A percentile compares a stretch with the other conserved stretches of the same genome.
phyloP scores from a whole-genome alignment of 2,888 invertebrate species.

The Sinopyrophorus schimmeli region DNA sequence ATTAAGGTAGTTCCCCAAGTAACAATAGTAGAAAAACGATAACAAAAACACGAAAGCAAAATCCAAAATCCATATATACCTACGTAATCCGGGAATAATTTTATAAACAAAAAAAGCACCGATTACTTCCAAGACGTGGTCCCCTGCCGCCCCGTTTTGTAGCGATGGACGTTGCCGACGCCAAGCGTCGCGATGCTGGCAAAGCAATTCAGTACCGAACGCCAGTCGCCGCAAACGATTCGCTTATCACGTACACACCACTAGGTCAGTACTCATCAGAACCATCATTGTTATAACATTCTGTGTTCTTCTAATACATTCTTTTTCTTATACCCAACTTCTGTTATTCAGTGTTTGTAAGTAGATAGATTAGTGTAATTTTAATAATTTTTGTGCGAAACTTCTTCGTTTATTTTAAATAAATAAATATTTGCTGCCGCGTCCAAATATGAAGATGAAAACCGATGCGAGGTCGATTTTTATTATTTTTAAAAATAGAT shows the following conservation, averaged over 20 bases:
- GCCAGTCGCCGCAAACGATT: slow-evolving; percentile 54
- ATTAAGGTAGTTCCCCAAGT: too few relatives aligned
- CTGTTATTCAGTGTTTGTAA: slow-evolving; percentile 20
- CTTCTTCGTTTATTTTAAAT: slow-evolving; percentile 1
- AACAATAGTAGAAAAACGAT: too few relatives aligned
- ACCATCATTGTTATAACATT: slow-evolving; percentile 28
- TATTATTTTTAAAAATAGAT: too few relatives aligned
- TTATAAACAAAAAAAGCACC: slow-evolving; percentile 42
- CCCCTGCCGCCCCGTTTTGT: slow-evolving; percentile 34
- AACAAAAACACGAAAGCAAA: slow-evolving; percentile 14
- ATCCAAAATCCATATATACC: slow-evolving; percentile 16
- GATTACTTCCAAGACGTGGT: slow-evolving; percentile 36
- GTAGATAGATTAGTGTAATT: slow-evolving; percentile 14
- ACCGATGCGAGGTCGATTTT: slow-evolving; percentile 1
- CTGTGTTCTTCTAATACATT: slow-evolving; percentile 8
- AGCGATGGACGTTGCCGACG: slow-evolving; percentile 45
- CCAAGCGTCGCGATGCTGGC: slow-evolving; percentile 41
- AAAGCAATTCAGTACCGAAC: slow-evolving; percentile 55
- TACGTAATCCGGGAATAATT: slow-evolving; percentile 39
- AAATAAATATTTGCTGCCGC: too few relatives aligned
- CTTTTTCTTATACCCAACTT: slow-evolving; percentile 1
- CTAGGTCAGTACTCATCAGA: slow-evolving; percentile 49
- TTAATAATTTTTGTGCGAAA: slow-evolving; percentile 6
- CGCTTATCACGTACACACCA: slow-evolving; percentile 46
- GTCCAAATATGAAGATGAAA: slow-evolving; percentile 9